A percentile compares a stretch with the other conserved stretches of the same genome.
phyloP scores from a whole-genome alignment of 2,888 invertebrate genomes.

The Endotricha flammealis region DNA sequence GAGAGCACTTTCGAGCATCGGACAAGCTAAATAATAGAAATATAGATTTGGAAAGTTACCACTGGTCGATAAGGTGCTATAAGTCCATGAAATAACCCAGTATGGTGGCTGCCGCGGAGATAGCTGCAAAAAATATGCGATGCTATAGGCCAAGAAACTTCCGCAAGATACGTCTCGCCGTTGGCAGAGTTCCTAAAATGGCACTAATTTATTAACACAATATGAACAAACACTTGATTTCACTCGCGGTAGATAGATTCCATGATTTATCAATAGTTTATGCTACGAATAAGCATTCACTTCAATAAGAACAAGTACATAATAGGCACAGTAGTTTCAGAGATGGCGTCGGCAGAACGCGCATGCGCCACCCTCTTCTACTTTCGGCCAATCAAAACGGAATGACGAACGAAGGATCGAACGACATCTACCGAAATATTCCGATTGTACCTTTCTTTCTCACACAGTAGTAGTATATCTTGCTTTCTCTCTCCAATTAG shows the following conservation, averaged over 20 bases:
- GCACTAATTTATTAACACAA: conserved; percentile 39
- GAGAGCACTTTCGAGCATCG: conserved; percentile 41
- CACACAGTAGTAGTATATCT: conserved; percentile 20
- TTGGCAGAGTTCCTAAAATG: conserved; percentile 39
- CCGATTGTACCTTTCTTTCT: conserved; percentile 17
- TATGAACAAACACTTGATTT: conserved; percentile 43
- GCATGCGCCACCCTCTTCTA: conserved; percentile 75
- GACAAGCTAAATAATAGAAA: conserved; percentile 33
- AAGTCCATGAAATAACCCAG: conserved; percentile 55
- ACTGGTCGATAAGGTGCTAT: conserved; percentile 46
- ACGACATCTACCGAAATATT: conserved; percentile 42
- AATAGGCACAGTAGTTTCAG: conserved; percentile 68
- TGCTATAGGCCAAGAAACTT: conserved; percentile 69
- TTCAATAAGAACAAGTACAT: conserved; percentile 57
- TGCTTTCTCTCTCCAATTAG: conserved; percentile 28
- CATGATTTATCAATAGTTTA: conserved; percentile 57
- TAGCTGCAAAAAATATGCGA: conserved; percentile 75
- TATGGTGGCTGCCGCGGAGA: conserved; percentile 47
- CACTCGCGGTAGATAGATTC: conserved; percentile 49
- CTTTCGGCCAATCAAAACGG: conserved; percentile 57
- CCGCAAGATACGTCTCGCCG: conserved; percentile 62
- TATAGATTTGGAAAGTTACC: conserved; percentile 49
- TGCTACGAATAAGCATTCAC: conserved; percentile 51
- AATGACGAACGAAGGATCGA: conserved; percentile 47
- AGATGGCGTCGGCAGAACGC: conserved; percentile 79